Percentiles rank a stretch among this genome's conserved stretches.
phyloP scores from a whole-genome alignment of 1,140 invertebrate species.

The Physella acuta region DNA sequence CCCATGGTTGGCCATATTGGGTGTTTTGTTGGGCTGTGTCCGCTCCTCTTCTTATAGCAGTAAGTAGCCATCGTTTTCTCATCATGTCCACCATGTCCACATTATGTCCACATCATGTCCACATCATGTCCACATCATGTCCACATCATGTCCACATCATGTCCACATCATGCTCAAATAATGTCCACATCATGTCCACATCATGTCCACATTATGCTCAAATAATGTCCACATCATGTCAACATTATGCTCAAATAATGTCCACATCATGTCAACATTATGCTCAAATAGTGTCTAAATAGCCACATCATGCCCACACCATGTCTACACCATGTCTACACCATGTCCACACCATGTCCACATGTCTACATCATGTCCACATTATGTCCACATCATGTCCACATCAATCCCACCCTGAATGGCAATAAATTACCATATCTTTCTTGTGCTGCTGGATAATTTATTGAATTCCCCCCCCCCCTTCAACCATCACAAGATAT shows the following conservation, averaged over 20 bases:
- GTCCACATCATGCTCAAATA: too few species aligned
- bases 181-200: too few species aligned
- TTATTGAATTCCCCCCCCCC: too few species aligned
- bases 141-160: too few species aligned
- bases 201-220: background rate
- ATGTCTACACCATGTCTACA: too few species aligned
- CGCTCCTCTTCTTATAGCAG: conserved; percentile 38
- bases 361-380: background rate
- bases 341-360: background rate
- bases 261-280: background rate
- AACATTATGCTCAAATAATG: background rate
- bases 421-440: too few species aligned
- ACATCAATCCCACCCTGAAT: too few species aligned
- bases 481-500: too few species aligned
- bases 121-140: too few species aligned
- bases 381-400: too few species aligned
- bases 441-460: too few species aligned
- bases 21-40: conserved; percentile 42
- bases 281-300: background rate
- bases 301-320: background rate
- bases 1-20: conserved; percentile 40
- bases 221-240: background rate
- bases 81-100: conserved; percentile 34
- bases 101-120: too few species aligned
- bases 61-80: conserved; percentile 39